Conservation (phyloP, 1,140 invertebrate species). For the Saccostrea glomerata region DNA sequence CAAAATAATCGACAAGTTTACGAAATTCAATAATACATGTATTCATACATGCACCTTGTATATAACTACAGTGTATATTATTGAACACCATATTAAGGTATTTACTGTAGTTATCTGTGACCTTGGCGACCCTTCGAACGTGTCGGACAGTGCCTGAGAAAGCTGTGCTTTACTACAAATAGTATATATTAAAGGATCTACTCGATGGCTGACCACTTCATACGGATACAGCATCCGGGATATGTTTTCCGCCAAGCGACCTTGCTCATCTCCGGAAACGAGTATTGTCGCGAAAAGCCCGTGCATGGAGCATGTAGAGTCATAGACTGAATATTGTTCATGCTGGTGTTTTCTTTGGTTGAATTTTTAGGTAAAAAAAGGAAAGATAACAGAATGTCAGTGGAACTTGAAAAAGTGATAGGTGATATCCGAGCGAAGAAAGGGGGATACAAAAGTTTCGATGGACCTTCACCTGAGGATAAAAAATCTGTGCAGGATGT, state of each 20-base stretch:
- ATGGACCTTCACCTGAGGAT: neutral
- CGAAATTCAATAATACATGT: no score
- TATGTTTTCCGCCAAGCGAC: neutral
- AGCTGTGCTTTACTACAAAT: neutral
- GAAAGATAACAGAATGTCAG: neutral
- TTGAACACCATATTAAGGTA: neutral
- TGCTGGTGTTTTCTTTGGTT: neutral
- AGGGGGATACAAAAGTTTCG: slow-evolving; percentile 42
- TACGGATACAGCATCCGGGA: slow-evolving; percentile 10
- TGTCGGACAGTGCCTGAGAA: neutral
- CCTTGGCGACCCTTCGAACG: neutral
- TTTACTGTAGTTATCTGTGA: slow-evolving; percentile 2
- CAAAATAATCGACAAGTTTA: no score
- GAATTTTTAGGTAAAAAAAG: neutral
- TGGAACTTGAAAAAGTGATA: slow-evolving; percentile 13
- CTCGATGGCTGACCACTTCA: neutral
- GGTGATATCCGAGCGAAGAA: slow-evolving; percentile 5
- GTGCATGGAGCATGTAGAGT: neutral
- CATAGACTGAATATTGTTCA: neutral
- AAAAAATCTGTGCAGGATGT: neutral
- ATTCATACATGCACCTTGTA: no score
- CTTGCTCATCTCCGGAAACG: neutral
- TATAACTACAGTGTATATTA: no score
- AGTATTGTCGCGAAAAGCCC: slow-evolving; percentile 1
- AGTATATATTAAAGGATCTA: neutral